Evolutionary conservation across 2,888 invertebrate genomes (phyloP), one percentile per base, ranked within the genome.

Genomic region (Elegia similella): DNA sequence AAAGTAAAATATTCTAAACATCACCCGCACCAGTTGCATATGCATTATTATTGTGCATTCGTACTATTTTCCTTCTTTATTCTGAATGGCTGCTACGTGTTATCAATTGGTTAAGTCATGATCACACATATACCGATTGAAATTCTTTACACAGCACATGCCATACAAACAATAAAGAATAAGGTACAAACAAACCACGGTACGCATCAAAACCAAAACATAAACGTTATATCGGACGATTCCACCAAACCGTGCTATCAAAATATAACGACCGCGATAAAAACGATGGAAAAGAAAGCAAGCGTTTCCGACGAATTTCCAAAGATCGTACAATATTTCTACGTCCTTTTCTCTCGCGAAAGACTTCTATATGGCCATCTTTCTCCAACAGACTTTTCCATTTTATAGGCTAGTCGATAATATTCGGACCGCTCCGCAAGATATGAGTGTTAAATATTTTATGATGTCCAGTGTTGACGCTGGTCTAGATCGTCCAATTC

Each of bases 251-350:
- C 77, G 87, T 88, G 87, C 88, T 86, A 91, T 91, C 89, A 91
- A 91, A 90, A 89, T 86, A 87, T 91, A 91, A 91, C 89, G 89
- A 82, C 86, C 65, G 71, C 87, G 87, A 91, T 91, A 90, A 91
- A 89, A 89, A 80, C 88, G 88, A 88, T 87, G 84, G 86, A 82
- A 82, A 88, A 88, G 88, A 90, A 89, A 89, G 87, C 88, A 87
- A 89, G 85, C 82, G 80, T 80, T 86, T 81, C 83, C 84, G 77
- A 77, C 82, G 85, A 88, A 86, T 84, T 86, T 86, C 84, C 84
- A 86, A 90, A 88, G 87, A 86, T 86, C 86, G 80, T 79, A 86
- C 85, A 88, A 84, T 85, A 84, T 84, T 67, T 68, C 62, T 71
- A 68, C 80, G 68, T 88, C 87, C 80, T 74, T 76, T 67, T 87